Conservation (phyloP, 2,888 invertebrate species). For the Eurois occulta region DNA sequence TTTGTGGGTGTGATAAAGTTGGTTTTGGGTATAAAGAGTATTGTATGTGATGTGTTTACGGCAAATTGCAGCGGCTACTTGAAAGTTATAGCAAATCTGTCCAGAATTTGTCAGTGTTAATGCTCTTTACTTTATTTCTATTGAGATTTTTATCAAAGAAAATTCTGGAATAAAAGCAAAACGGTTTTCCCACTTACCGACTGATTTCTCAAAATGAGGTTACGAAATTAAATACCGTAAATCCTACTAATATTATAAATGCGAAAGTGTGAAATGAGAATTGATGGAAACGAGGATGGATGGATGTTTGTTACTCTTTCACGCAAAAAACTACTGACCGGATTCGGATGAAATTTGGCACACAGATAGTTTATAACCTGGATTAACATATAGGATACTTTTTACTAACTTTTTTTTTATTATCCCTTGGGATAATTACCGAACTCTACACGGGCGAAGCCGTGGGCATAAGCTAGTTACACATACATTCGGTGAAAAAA, state of each 20-base stretch:
- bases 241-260: no score
- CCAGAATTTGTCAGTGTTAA: conserved; percentile 60
- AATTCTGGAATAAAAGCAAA: not conserved
- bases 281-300: no score
- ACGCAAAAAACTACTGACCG: no score
- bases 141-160: not conserved
- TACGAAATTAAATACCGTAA: not conserved
- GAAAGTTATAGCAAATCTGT: conserved; percentile 60
- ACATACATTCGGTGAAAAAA: not conserved
- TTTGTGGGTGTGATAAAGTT: not conserved
- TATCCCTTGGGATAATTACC: no score
- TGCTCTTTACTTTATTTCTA: conserved; percentile 43
- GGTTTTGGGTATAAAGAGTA: conserved; percentile 5
- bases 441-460: no score
- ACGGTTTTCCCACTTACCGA: not conserved
- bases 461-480: no score
- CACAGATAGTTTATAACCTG: no score
- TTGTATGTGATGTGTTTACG: conserved; percentile 52
- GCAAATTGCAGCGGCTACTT: conserved; percentile 66
- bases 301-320: no score
- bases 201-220: not conserved
- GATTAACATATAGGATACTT: no score
- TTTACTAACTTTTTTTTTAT: no score
- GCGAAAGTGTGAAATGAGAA: no score
- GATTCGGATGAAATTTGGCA: no score